Conservation (phyloP, 2,888 invertebrate genomes). For the Tetragonula carbonaria region DNA sequence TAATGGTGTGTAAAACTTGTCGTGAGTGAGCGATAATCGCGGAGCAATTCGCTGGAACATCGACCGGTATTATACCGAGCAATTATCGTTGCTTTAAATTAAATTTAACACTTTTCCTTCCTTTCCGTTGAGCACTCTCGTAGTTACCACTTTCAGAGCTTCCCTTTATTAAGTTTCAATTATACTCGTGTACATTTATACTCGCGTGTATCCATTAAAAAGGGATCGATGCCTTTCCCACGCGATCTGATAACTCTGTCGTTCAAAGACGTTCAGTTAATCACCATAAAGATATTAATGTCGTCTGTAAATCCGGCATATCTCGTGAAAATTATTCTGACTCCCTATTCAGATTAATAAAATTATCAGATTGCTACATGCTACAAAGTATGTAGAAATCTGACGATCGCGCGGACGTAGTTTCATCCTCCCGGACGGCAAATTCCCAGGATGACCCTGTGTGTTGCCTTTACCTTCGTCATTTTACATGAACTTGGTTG, state of each 20-base stretch:
- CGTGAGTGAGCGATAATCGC: conserved; percentile 30
- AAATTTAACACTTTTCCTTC: conserved; percentile 3
- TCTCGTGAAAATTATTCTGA: background rate
- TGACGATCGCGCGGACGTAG: background rate
- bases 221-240: background rate
- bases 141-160: background rate
- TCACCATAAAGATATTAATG: too few relatives aligned
- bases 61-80: background rate
- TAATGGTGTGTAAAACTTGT: conserved; percentile 51
- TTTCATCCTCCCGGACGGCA: background rate
- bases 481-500: conserved; percentile 60
- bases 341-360: background rate
- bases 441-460: conserved; percentile 11
- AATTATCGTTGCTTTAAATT: background rate
- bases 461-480: conserved; percentile 40
- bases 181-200: background rate
- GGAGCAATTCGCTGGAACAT: conserved; percentile 14
- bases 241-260: background rate
- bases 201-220: background rate
- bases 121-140: background rate
- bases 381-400: background rate
- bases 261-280: background rate
- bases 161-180: conserved; percentile 2
- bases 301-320: background rate
- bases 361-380: background rate